These are phyloP conservation scores for Ctenomys sociabilis DNA, from an alignment of 2,113 vertebrate species.

Conservation along the genomic window DNA sequence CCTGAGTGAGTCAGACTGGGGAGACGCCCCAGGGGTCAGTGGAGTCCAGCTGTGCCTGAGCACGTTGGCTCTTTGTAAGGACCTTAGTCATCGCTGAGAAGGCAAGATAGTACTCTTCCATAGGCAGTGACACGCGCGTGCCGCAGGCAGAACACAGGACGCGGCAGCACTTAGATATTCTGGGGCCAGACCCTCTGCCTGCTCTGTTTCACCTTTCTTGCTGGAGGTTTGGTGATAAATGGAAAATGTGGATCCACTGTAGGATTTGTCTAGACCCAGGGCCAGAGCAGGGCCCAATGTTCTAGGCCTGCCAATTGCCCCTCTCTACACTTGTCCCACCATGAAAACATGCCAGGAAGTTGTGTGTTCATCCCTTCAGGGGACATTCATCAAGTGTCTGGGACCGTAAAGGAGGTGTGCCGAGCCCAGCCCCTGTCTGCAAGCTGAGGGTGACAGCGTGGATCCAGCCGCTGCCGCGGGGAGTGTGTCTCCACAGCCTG, in stretches of 20 bases:
- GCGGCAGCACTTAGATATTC: background rate
- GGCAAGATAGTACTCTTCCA: background rate
- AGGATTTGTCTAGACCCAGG: background rate
- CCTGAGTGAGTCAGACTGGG: constrained; percentile 61
- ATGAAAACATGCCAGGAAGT: background rate
- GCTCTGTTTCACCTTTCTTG: background rate
- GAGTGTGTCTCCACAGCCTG: background rate
- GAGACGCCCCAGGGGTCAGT: constrained; percentile 59
- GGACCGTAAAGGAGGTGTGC: background rate
- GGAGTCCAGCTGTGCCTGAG: constrained; percentile 18
- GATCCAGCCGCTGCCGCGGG: too few species aligned
- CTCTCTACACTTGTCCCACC: background rate
- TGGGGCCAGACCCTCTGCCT: background rate
- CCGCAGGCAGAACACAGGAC: background rate
- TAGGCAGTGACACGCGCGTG: constrained; percentile 6
- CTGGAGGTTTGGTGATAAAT: background rate
- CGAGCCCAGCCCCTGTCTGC: background rate
- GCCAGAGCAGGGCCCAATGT: background rate
- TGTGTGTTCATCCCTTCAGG: background rate
- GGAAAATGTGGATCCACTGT: background rate
- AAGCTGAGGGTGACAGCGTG: background rate
- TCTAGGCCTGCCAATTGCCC: background rate
- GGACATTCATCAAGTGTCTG: background rate
- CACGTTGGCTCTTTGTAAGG: constrained; percentile 48
- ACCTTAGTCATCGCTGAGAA: background rate